Base-by-base conservation (phyloP, 2,888 invertebrate genomes). In the Cantharis rufa region DNA sequence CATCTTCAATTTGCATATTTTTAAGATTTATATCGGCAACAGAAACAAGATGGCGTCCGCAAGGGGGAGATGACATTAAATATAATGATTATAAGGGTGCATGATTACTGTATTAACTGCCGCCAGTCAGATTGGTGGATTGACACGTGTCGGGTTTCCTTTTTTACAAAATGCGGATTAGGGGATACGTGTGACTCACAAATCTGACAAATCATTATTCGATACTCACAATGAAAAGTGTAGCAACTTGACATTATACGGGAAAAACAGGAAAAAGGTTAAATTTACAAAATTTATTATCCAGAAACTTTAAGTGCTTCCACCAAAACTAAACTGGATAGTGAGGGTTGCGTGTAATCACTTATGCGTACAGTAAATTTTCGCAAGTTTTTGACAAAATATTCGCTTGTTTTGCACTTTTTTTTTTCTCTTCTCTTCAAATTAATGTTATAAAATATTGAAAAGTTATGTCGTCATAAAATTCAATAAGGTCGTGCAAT, bases 51-150 rank as follows among this genome's bases (percentile, higher is more conserved):
- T 75, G 75, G 75, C 75, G 75, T 0, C 74, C 62, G 16, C 15
- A 61, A 71, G 71, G 71, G 75, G 71, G 62, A 48, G 48, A 48
- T 28, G 66, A 63, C 75, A 69, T 75, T 75, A 75, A 69, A 71
- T 75, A 71, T 75, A 75, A 75, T 69, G 75, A 71, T 75, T 75
- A 71, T 69, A 75, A 69, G 75, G 75, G 75, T 71, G 75, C 68
- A 71, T 71, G 71, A 75, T 75, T 75, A 75, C 71, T 75, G 71
- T 71, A 75, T 75, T 75, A 66, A 75, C 61, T 75, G 75, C 69
- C 71, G 61, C 71, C 68, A 75, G 71, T 75, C 71, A 71, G 75
- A 75, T 75, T 68, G 68, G 62, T 75, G 32, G 75, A 75, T 71
- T 68, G 75, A 69, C 75, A 75, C 75, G 75, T 75, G 75, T 71